A percentile compares a stretch with the other conserved stretches of the same genome.
Evolutionary conservation across 2,888 invertebrate species (phyloP).

Genomic region (Gisinianus flammeolus): DNA sequence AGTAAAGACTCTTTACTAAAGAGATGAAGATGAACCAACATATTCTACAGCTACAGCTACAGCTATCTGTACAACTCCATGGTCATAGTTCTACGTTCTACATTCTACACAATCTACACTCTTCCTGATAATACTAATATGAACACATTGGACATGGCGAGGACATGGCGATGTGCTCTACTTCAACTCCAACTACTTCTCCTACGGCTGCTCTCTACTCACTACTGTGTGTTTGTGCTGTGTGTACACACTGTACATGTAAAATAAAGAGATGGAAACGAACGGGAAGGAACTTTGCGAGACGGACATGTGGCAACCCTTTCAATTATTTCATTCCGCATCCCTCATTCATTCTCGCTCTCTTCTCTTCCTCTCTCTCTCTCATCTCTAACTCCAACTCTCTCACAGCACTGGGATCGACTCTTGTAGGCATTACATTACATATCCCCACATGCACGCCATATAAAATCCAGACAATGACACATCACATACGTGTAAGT

Average conservation of each 20-base stretch:
- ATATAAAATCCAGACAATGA: too few relatives aligned
- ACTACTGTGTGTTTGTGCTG: not conserved
- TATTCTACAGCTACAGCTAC: too few relatives aligned
- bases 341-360: slow-evolving; percentile 34
- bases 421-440: not conserved
- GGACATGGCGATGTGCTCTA: not conserved
- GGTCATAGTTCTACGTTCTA: too few relatives aligned
- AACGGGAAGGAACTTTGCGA: not conserved
- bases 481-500: not conserved
- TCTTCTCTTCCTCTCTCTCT: slow-evolving; percentile 3
- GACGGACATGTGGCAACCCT: slow-evolving; percentile 41
- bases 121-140: too few relatives aligned
- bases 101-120: too few relatives aligned
- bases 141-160: not conserved
- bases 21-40: too few relatives aligned
- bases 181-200: not conserved
- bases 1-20: too few relatives aligned
- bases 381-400: slow-evolving; percentile 20
- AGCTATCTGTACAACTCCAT: too few relatives aligned
- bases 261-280: not conserved
- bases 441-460: not conserved
- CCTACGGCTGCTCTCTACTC: not conserved
- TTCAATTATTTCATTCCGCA: slow-evolving; percentile 37
- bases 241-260: not conserved
- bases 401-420: not conserved